phyloP scores from a whole-genome alignment of 2,113 vertebrate species.

The Cheilinus undulatus region DNA sequence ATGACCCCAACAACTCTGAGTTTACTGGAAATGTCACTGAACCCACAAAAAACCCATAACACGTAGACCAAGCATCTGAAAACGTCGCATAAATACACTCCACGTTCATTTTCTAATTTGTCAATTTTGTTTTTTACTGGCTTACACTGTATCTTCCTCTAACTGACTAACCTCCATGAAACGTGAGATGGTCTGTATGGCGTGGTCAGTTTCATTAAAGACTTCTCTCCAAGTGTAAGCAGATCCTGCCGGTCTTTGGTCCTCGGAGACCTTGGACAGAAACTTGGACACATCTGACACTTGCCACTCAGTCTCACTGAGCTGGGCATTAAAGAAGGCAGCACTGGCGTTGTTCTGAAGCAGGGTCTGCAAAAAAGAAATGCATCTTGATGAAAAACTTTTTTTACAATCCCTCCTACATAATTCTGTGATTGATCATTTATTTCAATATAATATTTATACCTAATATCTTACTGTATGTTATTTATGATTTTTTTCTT shows the following conservation, averaged over 20 bases:
- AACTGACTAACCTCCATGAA: conserved; percentile 94
- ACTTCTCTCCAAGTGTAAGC: conserved; percentile 91
- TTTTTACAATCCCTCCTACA: no score
- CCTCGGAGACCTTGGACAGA: conserved; percentile 88
- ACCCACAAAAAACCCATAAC: background rate
- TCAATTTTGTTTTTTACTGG: no score
- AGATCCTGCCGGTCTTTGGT: conserved; percentile 75
- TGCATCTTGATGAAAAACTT: no score
- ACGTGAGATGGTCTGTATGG: conserved; percentile 91
- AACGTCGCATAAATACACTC: no score
- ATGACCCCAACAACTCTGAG: background rate
- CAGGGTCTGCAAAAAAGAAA: conserved; percentile 82
- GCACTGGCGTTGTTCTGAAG: conserved; percentile 88
- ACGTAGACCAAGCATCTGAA: no score
- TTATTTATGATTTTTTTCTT: no score
- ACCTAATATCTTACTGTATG: no score
- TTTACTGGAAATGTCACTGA: conserved; percentile 3
- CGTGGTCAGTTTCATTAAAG: conserved; percentile 93
- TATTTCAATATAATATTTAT: no score
- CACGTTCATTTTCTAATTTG: no score
- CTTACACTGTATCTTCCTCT: background rate
- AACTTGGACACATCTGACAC: conserved; percentile 88
- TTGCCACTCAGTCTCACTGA: conserved; percentile 87
- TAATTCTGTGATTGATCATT: no score
- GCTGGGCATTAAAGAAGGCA: conserved; percentile 83